Conservation (phyloP, 1,140 invertebrate genomes). For the Elymnias hypermnestra region DNA sequence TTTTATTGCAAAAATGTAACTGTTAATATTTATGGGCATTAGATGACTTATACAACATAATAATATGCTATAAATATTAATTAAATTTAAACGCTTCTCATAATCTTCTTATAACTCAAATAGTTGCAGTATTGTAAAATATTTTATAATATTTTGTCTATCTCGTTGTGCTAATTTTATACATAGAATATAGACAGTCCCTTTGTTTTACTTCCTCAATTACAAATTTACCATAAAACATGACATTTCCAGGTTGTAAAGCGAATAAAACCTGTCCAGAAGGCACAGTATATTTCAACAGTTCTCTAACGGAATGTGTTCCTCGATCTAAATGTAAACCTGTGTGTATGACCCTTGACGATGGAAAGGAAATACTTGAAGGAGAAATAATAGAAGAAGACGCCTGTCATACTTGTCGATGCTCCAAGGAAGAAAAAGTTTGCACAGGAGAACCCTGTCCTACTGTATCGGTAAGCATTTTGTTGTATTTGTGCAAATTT, state of each 20-base stretch:
- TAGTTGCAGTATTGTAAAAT: too few species aligned
- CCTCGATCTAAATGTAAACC: conserved; percentile 83
- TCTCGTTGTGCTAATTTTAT: too few species aligned
- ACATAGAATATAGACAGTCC: too few species aligned
- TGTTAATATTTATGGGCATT: too few species aligned
- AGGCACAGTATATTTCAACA: conserved; percentile 83
- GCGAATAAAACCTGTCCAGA: conserved; percentile 84
- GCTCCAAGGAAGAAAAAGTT: conserved; percentile 80
- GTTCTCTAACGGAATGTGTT: conserved; percentile 82
- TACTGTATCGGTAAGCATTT: conserved; percentile 34
- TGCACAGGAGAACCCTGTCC: conserved; percentile 84
- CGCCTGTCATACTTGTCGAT: conserved; percentile 86
- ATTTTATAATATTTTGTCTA: too few species aligned
- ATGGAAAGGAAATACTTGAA: conserved; percentile 83
- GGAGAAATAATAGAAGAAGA: conserved; percentile 86
- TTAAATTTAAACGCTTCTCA: too few species aligned
- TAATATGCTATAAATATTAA: too few species aligned
- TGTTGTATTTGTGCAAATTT: neutral
- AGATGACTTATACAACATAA: too few species aligned
- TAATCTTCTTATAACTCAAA: too few species aligned
- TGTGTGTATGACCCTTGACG: conserved; percentile 79
- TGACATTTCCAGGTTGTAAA: conserved; percentile 80
- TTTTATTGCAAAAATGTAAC: too few species aligned
- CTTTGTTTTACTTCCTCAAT: too few species aligned
- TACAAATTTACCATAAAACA: too few species aligned